These are phyloP conservation scores for Miltochrista miniata DNA, from an alignment of 2,888 invertebrate genomes.

Conservation along the genomic window DNA sequence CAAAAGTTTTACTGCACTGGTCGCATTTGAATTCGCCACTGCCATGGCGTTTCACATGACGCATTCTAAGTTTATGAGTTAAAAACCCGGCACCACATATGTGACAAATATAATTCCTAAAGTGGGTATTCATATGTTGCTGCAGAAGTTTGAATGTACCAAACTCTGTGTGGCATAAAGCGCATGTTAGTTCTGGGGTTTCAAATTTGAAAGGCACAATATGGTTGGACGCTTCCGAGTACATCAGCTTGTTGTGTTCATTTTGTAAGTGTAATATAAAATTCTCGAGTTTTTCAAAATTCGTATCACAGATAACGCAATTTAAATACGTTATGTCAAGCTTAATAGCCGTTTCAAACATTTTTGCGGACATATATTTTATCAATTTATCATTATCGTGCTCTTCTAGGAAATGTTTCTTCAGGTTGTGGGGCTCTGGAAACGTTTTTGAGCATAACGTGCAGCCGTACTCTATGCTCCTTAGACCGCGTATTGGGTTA, in stretches of 20 bases:
- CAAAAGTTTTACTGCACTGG: background rate
- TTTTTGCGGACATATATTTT: no score
- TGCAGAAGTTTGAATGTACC: constrained; percentile 47
- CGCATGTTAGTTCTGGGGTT: constrained; percentile 29
- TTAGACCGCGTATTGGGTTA: constrained; percentile 27
- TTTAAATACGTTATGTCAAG: constrained; percentile 47
- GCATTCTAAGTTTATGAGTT: constrained; percentile 42
- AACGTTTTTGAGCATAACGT: constrained; percentile 40
- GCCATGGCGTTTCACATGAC: constrained; percentile 36
- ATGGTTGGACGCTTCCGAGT: constrained; percentile 47
- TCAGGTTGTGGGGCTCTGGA: constrained; percentile 33
- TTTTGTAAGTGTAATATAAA: constrained; percentile 43
- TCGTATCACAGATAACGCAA: constrained; percentile 44
- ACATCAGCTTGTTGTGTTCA: constrained; percentile 38
- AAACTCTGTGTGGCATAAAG: constrained; percentile 33
- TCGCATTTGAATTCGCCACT: constrained; percentile 45
- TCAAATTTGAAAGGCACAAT: constrained; percentile 52
- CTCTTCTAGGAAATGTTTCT: constrained; percentile 29
- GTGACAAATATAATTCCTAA: constrained; percentile 11
- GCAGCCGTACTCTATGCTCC: constrained; percentile 37
- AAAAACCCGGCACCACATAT: constrained; percentile 34
- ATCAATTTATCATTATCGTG: constrained; percentile 41
- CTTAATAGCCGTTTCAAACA: constrained; percentile 30
- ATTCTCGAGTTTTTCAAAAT: constrained; percentile 30
- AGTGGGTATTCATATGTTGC: constrained; percentile 58